Evolutionary conservation across 2,113 vertebrate genomes (phyloP).

Genomic region (Zootoca vivipara): DNA sequence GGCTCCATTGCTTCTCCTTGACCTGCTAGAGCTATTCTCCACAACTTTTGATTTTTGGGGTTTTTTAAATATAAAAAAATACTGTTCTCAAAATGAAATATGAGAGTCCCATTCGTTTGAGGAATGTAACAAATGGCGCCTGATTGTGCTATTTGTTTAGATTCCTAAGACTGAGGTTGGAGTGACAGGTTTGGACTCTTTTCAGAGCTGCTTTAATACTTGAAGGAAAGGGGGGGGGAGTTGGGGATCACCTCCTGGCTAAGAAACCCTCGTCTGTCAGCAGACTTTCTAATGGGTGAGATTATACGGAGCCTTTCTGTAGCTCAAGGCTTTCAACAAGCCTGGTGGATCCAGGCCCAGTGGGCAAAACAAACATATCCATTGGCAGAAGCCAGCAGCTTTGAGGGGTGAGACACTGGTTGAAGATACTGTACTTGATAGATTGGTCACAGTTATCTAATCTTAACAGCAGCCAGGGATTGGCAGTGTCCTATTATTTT

Average conservation of each 20-base stretch:
- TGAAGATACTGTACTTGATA: background rate
- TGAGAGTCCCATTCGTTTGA: background rate
- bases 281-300: background rate
- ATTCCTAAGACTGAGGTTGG: background rate
- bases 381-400: background rate
- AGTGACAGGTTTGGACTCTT: conserved; percentile 8
- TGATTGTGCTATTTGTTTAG: background rate
- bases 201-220: background rate
- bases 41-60: too few species aligned
- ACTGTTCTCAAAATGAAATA: background rate
- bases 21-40: background rate
- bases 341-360: background rate
- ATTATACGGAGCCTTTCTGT: conserved; percentile 3
- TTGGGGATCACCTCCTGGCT: fast-evolving
- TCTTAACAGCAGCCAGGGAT: background rate
- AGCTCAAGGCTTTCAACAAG: background rate
- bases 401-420: background rate
- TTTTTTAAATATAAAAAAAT: background rate
- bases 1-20: background rate
- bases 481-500: fast-evolving
- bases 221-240: background rate
- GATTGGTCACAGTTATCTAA: background rate
- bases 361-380: background rate
- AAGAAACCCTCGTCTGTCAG: background rate
- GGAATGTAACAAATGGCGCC: background rate